Evolutionary conservation across 2,888 invertebrate genomes (phyloP).

Genomic region (Drosophila barbarae): DNA sequence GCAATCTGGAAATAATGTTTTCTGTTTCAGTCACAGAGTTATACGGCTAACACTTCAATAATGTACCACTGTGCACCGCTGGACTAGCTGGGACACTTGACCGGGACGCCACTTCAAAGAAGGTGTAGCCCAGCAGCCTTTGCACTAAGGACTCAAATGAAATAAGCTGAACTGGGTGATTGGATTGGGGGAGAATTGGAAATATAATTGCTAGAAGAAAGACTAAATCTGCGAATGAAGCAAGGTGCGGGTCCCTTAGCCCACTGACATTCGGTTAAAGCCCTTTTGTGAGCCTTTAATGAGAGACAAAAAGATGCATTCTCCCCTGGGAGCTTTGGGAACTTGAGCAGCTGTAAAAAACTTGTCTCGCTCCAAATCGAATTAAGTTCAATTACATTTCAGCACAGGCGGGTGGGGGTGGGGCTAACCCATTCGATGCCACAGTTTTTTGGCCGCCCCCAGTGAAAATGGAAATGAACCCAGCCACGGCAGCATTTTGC

Average conservation of each 20-base stretch:
- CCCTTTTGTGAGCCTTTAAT: constrained; percentile 16
- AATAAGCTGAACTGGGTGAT: constrained; percentile 32
- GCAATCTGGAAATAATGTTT: background rate
- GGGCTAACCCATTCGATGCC: constrained; percentile 35
- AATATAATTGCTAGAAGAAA: constrained; percentile 24
- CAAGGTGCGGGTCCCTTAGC: background rate
- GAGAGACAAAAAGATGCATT: constrained; percentile 23
- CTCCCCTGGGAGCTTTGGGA: constrained; percentile 56
- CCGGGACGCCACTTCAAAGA: constrained; percentile 15
- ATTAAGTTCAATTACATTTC: constrained; percentile 73
- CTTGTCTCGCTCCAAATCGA: constrained; percentile 72
- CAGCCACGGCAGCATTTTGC: constrained; percentile 43
- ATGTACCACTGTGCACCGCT: constrained; percentile 19
- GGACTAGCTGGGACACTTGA: constrained; percentile 8
- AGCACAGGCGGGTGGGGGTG: constrained; percentile 7
- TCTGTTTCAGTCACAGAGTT: background rate
- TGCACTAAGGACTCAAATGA: constrained; percentile 16
- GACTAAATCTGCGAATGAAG: background rate
- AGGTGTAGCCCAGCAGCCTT: constrained; percentile 32
- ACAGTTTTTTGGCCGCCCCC: constrained; percentile 22
- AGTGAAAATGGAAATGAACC: constrained; percentile 60
- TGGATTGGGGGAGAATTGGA: constrained; percentile 13
- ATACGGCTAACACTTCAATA: background rate
- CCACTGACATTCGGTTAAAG: constrained; percentile 14
- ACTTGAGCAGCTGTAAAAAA: constrained; percentile 69